These are phyloP conservation scores for Myiozetetes cayanensis DNA, from an alignment of 2,113 vertebrate species.

Conservation along the genomic window DNA sequence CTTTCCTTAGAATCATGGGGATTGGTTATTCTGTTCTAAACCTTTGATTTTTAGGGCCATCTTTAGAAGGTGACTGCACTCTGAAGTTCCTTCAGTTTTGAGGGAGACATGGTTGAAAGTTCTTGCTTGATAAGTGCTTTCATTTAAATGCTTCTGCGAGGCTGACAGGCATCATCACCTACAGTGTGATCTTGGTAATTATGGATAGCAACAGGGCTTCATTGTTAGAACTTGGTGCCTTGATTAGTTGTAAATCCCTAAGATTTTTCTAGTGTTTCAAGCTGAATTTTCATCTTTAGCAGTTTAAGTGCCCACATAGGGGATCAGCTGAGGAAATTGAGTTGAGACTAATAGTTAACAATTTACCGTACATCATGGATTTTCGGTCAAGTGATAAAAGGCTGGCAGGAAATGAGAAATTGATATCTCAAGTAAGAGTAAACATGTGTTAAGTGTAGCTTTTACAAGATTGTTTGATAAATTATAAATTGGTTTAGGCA, in stretches of 20 bases:
- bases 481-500: slow-evolving; percentile 53
- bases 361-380: slow-evolving; percentile 54
- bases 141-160: background rate
- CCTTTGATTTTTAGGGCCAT: background rate
- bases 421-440: slow-evolving; percentile 42
- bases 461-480: slow-evolving; percentile 58
- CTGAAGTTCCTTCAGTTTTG: background rate
- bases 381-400: slow-evolving; percentile 62
- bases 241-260: slow-evolving; percentile 28
- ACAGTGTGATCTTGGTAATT: background rate
- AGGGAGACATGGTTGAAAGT: background rate
- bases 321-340: slow-evolving; percentile 58
- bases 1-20: background rate
- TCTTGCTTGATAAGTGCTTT: background rate
- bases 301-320: slow-evolving; percentile 1
- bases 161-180: background rate
- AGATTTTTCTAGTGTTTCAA: slow-evolving; percentile 18
- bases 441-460: slow-evolving; percentile 38
- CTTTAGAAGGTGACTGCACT: background rate
- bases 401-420: slow-evolving; percentile 62
- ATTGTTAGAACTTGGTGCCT: slow-evolving; percentile 20
- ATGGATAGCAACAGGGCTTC: background rate
- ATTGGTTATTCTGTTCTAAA: background rate
- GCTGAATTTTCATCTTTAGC: slow-evolving; percentile 38
- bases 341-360: slow-evolving; percentile 55